These are phyloP conservation scores for Hermaeophaga mercurialis DNA, from an alignment of 2,888 invertebrate genomes.

Conservation along the genomic window DNA sequence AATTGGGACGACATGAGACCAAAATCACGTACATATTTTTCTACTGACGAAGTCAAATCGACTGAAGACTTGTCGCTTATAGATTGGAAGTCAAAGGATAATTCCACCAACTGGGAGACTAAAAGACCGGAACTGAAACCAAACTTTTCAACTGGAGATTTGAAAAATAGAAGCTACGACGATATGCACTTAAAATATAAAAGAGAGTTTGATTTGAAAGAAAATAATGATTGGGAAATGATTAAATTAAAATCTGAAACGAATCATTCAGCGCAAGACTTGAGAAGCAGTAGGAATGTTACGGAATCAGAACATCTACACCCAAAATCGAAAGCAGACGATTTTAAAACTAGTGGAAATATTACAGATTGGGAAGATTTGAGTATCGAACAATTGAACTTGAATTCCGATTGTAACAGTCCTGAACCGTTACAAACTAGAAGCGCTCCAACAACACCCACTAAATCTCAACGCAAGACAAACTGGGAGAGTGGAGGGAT, in stretches of 20 bases:
- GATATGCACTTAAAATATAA: no score
- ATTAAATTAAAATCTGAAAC: conserved; percentile 1
- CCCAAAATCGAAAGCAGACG: conserved; percentile 38
- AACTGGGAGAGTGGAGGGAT: conserved; percentile 53
- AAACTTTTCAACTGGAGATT: background rate
- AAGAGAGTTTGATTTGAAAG: background rate
- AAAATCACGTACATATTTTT: background rate
- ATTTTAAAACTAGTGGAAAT: conserved; percentile 40
- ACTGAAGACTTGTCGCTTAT: background rate
- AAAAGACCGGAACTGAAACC: background rate
- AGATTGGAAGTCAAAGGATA: background rate
- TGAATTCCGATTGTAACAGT: conserved; percentile 41
- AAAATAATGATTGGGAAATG: background rate
- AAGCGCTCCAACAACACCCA: conserved; percentile 66
- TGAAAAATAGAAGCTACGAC: no score
- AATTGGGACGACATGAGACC: background rate
- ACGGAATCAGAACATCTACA: conserved; percentile 7
- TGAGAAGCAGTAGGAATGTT: conserved; percentile 1
- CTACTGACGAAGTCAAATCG: background rate
- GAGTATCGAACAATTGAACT: conserved; percentile 52
- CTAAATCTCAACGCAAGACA: conserved; percentile 53
- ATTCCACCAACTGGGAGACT: background rate
- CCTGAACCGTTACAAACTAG: conserved; percentile 51
- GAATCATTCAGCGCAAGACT: background rate
- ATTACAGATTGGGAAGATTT: conserved; percentile 50